Evolutionary conservation across 1,140 invertebrate genomes (phyloP), one percentile per base, ranked within the genome.

Genomic region (Bombus waltoni): DNA sequence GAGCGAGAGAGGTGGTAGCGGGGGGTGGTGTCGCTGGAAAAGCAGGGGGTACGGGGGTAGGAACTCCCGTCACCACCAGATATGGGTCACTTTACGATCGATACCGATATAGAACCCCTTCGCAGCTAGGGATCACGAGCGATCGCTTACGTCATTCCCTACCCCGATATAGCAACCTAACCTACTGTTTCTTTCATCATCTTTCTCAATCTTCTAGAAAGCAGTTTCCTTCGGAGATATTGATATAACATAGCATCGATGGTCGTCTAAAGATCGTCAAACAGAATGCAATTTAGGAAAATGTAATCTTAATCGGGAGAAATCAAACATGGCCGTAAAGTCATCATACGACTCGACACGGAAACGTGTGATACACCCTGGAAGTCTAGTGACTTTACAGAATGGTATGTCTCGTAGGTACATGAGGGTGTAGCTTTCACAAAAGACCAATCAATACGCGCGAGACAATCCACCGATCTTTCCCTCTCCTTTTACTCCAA

Each of bases 1-100:
- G 81, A 62, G 47, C 72, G 76, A n/a, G 42, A 66, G 77, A 59
- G 74, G 74, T 13, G 81, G n/a, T 15, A 44, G 66, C 28, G 47
- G 28, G 68, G 72, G 74, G 68, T 40, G 42, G 40, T 25, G 40
- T 35, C 35, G 59, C 38, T 82, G 76, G 65, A 76, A 75, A 80
- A 73, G 83, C 80, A 74, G 76, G n/a, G n/a, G n/a, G n/a, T n/a
- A n/a, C 57, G 42, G 62, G 90, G 83, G 90, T 74, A 83, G 91
- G 88, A 88, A 90, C 86, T 91, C 91, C 91, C 88, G 88, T 91
- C 90, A 92, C 88, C 79, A 86, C 91, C 92, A 92, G 94, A 95
- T 95, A 94, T 95, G 93, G 95, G 95, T 95, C 95, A 95, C 93
- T 94, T 91, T 83, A 89, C 93, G 94, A 95, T 95, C 95, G 94